Evolutionary conservation across 2,797 vertebrate species (phyloP), one percentile per base, ranked within the genome.

Genomic region (Gallinago solitaria): DNA sequence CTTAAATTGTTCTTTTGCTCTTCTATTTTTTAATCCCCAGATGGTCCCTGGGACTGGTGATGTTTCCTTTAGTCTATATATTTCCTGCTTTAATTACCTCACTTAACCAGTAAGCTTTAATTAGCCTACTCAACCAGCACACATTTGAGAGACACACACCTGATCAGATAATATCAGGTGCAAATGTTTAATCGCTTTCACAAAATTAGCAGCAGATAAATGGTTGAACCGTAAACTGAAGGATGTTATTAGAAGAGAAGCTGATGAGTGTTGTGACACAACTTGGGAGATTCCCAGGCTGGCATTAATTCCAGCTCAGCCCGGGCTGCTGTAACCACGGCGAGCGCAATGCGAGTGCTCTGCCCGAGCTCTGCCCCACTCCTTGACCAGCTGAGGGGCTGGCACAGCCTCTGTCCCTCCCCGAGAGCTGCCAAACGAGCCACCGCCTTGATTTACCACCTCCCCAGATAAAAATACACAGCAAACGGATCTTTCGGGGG

Each of bases 1-100:
- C 93, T 50, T 4, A 4, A 95, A 94, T 85, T 89, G 86, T 81
- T 90, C 32, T 92, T 87, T 65, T 89, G 21, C 32, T 93, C 4
- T 77, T 86, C 67, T 89, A 48, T 74, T 94, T 95, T 85, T 81
- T 67, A 81, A 59, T 87, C 35, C 87, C 87, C 91, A 96, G 61
- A 91, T 96, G 93, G 93, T 82, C 47, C 21, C 41, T 35, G 28
- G 65, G 56, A 84, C 56, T 47, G 37, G 61, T 56, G 35, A 78
- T 67, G 28, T 89, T 85, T 91, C 84, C 75, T 83, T 87, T 81
- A 90, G 59, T 54, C 67, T 89, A 33, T 73, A 9, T 68, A 69
- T 68, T 75, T 92, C 59, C 82, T 63, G 43, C n/a, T 78, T 96
- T 92, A 93, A 89, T 91, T 92, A 93, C 37, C 60, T 93, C 47